A percentile compares a stretch with the other conserved stretches of the same genome.
phyloP scores from a whole-genome alignment of 2,113 vertebrate species.

The Dipodomys merriami region DNA sequence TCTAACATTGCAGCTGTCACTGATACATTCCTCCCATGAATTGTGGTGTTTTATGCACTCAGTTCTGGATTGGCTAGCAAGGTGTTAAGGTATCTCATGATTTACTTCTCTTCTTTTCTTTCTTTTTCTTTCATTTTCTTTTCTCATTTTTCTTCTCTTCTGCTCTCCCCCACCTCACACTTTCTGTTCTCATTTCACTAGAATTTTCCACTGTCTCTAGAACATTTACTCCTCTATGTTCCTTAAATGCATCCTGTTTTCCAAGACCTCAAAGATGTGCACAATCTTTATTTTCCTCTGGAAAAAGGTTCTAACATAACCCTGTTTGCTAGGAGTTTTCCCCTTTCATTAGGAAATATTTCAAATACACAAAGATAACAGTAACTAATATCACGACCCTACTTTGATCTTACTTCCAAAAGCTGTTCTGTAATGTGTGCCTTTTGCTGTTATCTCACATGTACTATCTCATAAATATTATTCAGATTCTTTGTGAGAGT shows the following conservation, averaged over 20 bases:
- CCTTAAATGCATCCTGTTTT: not conserved
- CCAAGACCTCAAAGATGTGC: not conserved
- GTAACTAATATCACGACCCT: not conserved
- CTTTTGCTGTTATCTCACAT: not conserved
- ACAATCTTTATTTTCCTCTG: not conserved
- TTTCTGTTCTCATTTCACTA: not conserved
- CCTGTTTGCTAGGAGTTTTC: not conserved
- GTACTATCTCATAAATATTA: not conserved
- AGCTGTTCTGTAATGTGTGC: not conserved
- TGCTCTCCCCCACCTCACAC: not conserved
- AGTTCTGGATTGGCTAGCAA: not conserved
- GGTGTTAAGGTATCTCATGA: not conserved
- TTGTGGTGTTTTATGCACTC: not conserved
- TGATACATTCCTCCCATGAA: not conserved
- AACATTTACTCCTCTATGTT: not conserved
- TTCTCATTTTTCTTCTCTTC: not conserved
- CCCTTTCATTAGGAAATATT: constrained; percentile 21
- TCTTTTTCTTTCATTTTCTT: too few relatives aligned
- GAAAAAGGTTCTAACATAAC: not conserved
- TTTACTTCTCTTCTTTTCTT: not conserved
- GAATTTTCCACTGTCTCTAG: not conserved
- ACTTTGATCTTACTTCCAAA: not conserved
- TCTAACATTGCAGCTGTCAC: not conserved
- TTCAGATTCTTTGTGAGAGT: constrained; percentile 13
- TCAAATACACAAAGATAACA: not conserved